These are phyloP conservation scores for Hydrolagus affinis DNA, from an alignment of 2,113 vertebrate genomes.

Conservation along the genomic window DNA sequence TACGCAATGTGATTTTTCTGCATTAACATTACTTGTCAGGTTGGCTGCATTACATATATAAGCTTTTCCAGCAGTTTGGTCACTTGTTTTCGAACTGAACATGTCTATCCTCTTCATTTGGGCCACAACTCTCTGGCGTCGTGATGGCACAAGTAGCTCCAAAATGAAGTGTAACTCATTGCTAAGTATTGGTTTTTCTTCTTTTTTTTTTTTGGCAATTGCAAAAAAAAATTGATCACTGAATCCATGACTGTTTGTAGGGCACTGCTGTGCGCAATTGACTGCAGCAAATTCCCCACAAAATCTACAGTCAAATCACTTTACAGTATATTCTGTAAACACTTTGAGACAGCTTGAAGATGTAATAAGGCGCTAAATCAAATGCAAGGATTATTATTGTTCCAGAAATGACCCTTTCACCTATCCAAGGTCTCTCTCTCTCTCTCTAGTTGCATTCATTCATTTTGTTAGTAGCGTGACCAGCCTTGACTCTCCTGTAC, in stretches of 20 bases:
- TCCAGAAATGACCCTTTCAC: no score
- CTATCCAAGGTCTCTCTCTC: no score
- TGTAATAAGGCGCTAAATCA: no score
- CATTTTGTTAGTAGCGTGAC: neutral
- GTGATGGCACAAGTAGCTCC: neutral
- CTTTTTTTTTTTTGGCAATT: no score
- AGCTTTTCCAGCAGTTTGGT: neutral
- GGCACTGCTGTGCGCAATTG: no score
- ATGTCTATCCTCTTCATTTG: neutral
- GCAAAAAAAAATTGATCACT: no score
- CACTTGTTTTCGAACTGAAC: neutral
- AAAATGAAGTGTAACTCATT: neutral
- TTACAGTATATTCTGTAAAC: no score
- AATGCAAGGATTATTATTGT: no score
- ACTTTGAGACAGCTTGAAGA: no score
- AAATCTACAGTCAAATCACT: no score
- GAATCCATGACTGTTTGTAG: no score
- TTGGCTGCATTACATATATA: neutral
- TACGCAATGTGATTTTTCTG: neutral
- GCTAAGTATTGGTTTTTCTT: neutral
- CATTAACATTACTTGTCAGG: neutral
- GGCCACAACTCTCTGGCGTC: neutral
- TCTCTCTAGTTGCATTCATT: neutral
- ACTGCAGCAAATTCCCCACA: no score
- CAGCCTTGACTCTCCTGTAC: neutral